Conservation (phyloP, 2,888 invertebrate species). For the Synergus umbraculus region DNA sequence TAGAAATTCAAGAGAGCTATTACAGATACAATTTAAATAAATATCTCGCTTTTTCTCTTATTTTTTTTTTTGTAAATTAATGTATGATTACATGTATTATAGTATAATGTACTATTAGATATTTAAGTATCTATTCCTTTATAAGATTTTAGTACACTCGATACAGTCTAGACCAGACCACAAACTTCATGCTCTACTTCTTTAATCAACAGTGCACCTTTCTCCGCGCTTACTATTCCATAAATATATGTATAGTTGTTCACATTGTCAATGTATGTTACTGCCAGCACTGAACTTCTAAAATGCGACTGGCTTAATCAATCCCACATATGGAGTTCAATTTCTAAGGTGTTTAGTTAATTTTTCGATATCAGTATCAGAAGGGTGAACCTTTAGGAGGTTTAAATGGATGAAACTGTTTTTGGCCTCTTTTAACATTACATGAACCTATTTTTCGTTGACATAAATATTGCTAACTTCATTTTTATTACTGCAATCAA, state of each 20-base stretch:
- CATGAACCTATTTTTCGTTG: too few species aligned
- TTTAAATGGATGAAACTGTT: too few species aligned
- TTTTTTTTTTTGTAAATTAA: background rate
- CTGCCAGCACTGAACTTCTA: slow-evolving; percentile 1
- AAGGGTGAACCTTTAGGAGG: too few species aligned
- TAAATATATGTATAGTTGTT: background rate
- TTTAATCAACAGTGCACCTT: slow-evolving; percentile 27
- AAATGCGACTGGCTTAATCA: slow-evolving; percentile 22
- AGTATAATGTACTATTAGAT: background rate
- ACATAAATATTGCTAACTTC: too few species aligned
- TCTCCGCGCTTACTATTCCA: background rate
- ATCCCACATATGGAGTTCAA: background rate
- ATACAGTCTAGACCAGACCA: slow-evolving; percentile 22
- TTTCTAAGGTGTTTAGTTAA: background rate
- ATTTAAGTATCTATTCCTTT: background rate
- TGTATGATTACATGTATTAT: background rate
- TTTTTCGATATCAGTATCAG: background rate
- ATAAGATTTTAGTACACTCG: slow-evolving; percentile 5
- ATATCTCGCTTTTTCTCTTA: background rate
- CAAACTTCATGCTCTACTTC: slow-evolving; percentile 24
- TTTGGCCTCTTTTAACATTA: too few species aligned
- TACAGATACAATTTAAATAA: background rate
- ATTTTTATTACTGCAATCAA: too few species aligned
- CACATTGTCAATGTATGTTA: background rate
- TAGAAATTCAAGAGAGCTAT: background rate